Base-by-base conservation (phyloP, 2,113 vertebrate genomes). In the Hippocampus guttulatus region DNA sequence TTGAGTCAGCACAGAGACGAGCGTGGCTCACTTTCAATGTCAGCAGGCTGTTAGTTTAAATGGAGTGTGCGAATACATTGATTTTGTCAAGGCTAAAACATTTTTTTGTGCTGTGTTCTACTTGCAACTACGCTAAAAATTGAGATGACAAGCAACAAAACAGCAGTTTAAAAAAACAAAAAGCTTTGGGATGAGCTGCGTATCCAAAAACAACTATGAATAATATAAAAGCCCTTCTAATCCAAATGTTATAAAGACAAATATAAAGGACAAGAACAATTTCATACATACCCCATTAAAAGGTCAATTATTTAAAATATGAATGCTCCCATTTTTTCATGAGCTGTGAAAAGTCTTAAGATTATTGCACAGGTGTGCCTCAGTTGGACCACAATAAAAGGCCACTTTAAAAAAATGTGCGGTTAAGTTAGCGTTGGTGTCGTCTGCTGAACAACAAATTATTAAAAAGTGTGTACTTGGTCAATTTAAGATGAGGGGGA, bases 111-210 rank as follows among this genome's bases (percentile, higher is more conserved):
- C 25, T 7, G 57, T 30, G 15, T 60, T 15, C 15, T 16, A 60
- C 27, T 57, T 60, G 25, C 41, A 47, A 23, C n/a, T 45, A 15
- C 11, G 7, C 16, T 61, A 65, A 16, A 65, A 47, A 65, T 25
- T 65, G 63, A 65, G 63, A 65, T 65, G 62, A 43, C 62, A 16
- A 65, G 63, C 41, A 27, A 45, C 41, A 65, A 25, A 65, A 47
- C 41, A 47, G 63, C 43, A 27, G 64, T 47, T 61, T 33, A 30
- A 30, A 49, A 5, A 58, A 58, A 45, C 2, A 18, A 60, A 60
- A 47, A 47, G 41, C 40, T 65, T 49, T 65, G 64, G 40, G 41
- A 49, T 65, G 64, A 65, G 64, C 47, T 47, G 64, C 64, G 47
- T 16, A 25, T 18, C 15, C 41, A 49, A 65, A 47, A 65, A 65